Evolutionary conservation across 2,113 vertebrate species (phyloP), one percentile per base, ranked within the genome.

Genomic region (Prolemur simus): DNA sequence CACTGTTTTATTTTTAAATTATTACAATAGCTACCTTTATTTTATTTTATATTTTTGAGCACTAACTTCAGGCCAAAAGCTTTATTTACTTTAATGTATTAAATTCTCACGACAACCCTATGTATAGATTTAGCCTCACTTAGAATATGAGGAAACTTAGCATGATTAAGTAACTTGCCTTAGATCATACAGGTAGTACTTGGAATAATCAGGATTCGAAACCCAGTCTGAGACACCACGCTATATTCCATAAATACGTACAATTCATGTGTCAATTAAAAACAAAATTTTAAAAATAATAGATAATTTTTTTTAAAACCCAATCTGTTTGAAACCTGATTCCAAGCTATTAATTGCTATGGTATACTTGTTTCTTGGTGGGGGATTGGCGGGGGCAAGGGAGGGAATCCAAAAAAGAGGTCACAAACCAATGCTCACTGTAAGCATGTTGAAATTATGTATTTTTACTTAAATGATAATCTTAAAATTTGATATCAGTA

Each of bases 141-240:
- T 82, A 69, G 71, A 58, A n/a, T 42, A 23, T 58, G 4, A 87
- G n/a, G 49, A 95, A 74, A 89, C 39, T 84, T 64, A 66, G 34
- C 42, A 21, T 47, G 64, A 73, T 52, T 71, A 54, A 39, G 34
- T 73, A 63, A 71, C 21, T 87, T 91, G 45, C 12, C 39, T 94
- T 78, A 54, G 37, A 56, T 91, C 32, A 17, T 54, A 77, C 12
- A 34, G 8, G 32, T 45, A 78, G 5, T 64, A 7, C 27, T 9
- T n/a, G 21, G 45, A 92, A 74, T 56, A 71, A 94, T 66, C 47
- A 74, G 85, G 45, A 86, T 66, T 90, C 60, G 83, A 87, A 90
- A 8, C 13, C 23, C 27, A 34, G 54, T 66, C 66, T 64, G 20
- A 8, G 17, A 37, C n/a, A 37, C 21, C 34, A 69, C n/a, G 37